phyloP scores from a whole-genome alignment of 2,888 invertebrate species.

The Nysson spinosus region DNA sequence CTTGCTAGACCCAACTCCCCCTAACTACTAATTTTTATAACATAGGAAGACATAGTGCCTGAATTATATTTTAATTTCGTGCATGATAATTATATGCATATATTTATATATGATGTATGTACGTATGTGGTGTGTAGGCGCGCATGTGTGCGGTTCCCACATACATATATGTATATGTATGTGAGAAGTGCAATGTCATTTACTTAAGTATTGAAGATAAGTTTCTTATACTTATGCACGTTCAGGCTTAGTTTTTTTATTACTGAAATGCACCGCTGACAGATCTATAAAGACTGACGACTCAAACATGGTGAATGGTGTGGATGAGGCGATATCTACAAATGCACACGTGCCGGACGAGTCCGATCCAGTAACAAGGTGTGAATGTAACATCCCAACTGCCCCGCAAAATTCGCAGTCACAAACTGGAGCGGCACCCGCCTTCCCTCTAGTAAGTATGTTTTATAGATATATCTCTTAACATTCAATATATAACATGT shows the following conservation, averaged over 20 bases:
- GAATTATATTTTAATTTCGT: conserved; percentile 15
- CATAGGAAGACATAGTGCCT: conserved; percentile 24
- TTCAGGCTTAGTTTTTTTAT: conserved; percentile 66
- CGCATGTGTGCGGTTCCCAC: too few relatives aligned
- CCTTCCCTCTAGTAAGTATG: conserved; percentile 72
- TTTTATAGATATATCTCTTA: not conserved
- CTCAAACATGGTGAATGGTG: conserved; percentile 74
- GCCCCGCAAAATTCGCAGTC: conserved; percentile 72
- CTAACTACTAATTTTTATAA: conserved; percentile 25
- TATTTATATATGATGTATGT: too few relatives aligned
- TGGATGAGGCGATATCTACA: conserved; percentile 74
- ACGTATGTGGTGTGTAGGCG: too few relatives aligned
- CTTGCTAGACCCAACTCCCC: conserved; percentile 54
- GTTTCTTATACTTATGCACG: conserved; percentile 57
- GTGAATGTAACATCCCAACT: conserved; percentile 73
- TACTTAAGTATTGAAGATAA: conserved; percentile 36
- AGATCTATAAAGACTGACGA: conserved; percentile 86
- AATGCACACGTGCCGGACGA: conserved; percentile 73
- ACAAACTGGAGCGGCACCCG: conserved; percentile 71
- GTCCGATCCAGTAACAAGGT: conserved; percentile 72
- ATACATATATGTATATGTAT: too few relatives aligned
- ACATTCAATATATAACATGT: not conserved
- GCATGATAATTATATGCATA: conserved; percentile 46
- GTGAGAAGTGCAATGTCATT: conserved; percentile 1
- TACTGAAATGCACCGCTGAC: conserved; percentile 80